Evolutionary conservation across 2,888 invertebrate species (phyloP).

Genomic region (Drosophila anomalipes): DNA sequence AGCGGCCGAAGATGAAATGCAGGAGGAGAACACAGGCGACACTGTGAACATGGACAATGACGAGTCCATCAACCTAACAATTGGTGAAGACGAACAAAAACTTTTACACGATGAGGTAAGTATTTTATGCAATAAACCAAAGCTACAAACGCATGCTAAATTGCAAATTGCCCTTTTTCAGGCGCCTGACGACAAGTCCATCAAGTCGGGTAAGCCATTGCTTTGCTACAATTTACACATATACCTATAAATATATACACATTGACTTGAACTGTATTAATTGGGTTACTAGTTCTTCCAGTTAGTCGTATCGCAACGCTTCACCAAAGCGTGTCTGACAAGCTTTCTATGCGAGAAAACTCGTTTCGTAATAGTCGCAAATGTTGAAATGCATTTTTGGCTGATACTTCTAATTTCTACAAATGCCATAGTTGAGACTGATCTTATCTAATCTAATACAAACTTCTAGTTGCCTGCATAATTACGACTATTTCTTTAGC

Average conservation of each 20-base stretch:
- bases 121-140: conserved; percentile 70
- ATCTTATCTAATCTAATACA: neutral
- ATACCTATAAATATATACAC: neutral
- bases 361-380: neutral
- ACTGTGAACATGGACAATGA: conserved; percentile 88
- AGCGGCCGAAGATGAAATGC: conserved; percentile 53
- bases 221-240: neutral
- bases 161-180: conserved; percentile 37
- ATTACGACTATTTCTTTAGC: neutral
- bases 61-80: conserved; percentile 92
- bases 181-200: conserved; percentile 86
- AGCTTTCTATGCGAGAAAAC: neutral
- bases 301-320: neutral
- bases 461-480: neutral
- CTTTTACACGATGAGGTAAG: conserved; percentile 92
- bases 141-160: conserved; percentile 6
- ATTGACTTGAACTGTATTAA: neutral
- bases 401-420: neutral
- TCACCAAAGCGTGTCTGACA: conserved; percentile 9
- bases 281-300: neutral
- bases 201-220: conserved; percentile 87
- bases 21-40: conserved; percentile 73
- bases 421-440: neutral
- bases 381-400: neutral
- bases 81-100: conserved; percentile 92